Conservation (phyloP, 2,797 vertebrate genomes). For the Rhynchotus rufescens region DNA sequence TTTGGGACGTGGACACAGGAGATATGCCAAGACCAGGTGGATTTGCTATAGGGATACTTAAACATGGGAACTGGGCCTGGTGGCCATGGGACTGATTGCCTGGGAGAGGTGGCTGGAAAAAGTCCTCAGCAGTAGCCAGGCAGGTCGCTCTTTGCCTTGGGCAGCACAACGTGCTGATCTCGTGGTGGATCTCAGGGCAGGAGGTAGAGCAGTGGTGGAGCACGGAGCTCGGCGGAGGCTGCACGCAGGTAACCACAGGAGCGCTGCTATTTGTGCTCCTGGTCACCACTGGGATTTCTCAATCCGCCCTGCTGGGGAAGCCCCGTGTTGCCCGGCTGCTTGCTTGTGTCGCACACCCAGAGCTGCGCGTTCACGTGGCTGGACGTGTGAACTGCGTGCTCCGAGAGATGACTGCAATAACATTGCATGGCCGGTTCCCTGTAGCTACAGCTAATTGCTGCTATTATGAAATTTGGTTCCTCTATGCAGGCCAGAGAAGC, state of each 20-base stretch:
- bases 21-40: not conserved
- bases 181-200: not conserved
- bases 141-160: not conserved
- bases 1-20: not conserved
- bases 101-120: not conserved
- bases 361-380: not conserved
- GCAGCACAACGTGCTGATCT: too few relatives aligned
- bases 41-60: not conserved
- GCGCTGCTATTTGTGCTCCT: too few relatives aligned
- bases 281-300: not conserved
- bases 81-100: not conserved
- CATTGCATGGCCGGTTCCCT: not conserved
- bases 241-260: not conserved
- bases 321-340: not conserved
- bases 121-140: not conserved
- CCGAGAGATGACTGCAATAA: accelerated
- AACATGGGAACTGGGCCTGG: not conserved
- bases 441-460: conserved; percentile 11
- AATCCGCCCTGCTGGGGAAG: not conserved
- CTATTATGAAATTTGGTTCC: not conserved
- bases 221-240: not conserved
- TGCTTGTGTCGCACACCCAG: not conserved
- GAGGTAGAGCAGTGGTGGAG: not conserved
- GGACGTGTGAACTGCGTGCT: accelerated
- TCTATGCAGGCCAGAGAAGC: not conserved